A percentile compares a stretch with the other conserved stretches of the same genome.
phyloP scores from a whole-genome alignment of 2,888 invertebrate species.

The Drosophila multiciliata region DNA sequence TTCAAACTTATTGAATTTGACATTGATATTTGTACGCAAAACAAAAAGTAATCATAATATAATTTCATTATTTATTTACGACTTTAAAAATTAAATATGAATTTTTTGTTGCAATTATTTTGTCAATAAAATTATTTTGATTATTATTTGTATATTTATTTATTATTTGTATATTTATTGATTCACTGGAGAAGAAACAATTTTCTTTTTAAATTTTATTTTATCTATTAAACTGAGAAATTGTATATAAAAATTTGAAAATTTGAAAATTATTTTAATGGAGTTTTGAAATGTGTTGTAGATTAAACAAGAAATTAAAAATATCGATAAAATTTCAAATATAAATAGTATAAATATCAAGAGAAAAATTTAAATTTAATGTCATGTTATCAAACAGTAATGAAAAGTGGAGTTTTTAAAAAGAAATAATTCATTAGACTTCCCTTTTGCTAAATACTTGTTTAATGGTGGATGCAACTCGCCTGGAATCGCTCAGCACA shows the following conservation, averaged over 20 bases:
- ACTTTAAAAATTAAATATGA: background rate
- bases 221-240: background rate
- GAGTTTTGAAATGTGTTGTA: background rate
- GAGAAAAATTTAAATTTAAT: no score
- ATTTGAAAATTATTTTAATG: no score
- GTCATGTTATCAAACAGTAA: background rate
- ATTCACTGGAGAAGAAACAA: background rate
- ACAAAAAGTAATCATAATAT: background rate
- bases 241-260: background rate
- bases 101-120: background rate
- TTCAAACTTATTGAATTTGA: background rate
- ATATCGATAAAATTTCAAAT: background rate
- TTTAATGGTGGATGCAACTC: constrained; percentile 19
- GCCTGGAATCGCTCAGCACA: constrained; percentile 15
- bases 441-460: constrained; percentile 12
- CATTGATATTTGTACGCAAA: background rate
- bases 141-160: background rate
- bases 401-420: constrained; percentile 5
- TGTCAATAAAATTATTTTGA: background rate
- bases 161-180: background rate
- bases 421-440: constrained; percentile 18
- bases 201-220: background rate
- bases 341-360: background rate
- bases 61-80: background rate
- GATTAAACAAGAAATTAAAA: background rate